phyloP scores from a whole-genome alignment of 2,113 vertebrate species.

The Triplophysa siluroides region DNA sequence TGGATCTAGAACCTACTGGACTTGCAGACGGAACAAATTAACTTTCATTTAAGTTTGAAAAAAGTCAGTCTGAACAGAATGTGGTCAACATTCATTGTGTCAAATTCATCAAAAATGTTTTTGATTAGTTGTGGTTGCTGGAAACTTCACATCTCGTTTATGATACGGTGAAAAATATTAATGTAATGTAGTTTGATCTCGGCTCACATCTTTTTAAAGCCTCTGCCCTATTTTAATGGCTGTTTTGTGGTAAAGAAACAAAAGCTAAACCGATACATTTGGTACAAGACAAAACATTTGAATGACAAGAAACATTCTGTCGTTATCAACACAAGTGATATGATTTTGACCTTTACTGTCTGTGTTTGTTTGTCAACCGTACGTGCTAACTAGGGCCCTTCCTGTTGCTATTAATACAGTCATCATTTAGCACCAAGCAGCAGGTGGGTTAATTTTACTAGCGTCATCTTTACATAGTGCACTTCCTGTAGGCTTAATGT shows the following conservation, averaged over 20 bases:
- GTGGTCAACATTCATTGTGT: too few relatives aligned
- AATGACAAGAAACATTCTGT: neutral
- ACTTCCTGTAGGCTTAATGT: slow-evolving; percentile 72
- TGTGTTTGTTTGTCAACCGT: slow-evolving; percentile 32
- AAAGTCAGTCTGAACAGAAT: too few relatives aligned
- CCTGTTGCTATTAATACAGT: slow-evolving; percentile 67
- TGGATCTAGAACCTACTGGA: neutral
- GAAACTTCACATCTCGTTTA: too few relatives aligned
- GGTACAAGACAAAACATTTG: neutral
- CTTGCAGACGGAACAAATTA: neutral
- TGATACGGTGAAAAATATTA: too few relatives aligned
- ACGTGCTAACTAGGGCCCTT: slow-evolving; percentile 51
- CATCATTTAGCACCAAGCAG: slow-evolving; percentile 64
- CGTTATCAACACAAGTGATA: neutral
- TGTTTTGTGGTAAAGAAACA: neutral
- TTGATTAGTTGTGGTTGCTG: too few relatives aligned
- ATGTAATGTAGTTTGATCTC: too few relatives aligned
- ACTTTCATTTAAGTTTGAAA: neutral
- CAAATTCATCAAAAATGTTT: too few relatives aligned
- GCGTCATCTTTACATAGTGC: slow-evolving; percentile 68
- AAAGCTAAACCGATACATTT: neutral
- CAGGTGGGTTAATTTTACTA: slow-evolving; percentile 72
- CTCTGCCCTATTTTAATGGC: neutral
- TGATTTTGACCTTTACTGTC: neutral
- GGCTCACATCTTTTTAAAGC: too few relatives aligned